phyloP scores from a whole-genome alignment of 1,140 invertebrate species.

The Hetaerina americana region DNA sequence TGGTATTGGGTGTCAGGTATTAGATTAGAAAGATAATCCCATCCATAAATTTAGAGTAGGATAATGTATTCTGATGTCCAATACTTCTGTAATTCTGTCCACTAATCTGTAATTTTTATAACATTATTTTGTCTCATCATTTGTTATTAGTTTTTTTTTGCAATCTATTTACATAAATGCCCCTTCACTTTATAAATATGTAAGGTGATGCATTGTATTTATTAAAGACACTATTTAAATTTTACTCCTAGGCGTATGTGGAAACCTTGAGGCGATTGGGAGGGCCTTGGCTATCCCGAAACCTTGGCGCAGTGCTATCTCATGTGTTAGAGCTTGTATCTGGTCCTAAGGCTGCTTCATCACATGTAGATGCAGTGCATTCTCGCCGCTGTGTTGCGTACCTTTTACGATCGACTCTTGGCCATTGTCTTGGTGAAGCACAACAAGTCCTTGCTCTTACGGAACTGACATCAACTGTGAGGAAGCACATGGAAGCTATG shows the following conservation, averaged over 20 bases:
- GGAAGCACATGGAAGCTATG: constrained; percentile 90
- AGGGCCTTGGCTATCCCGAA: constrained; percentile 84
- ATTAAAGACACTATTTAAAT: too few relatives aligned
- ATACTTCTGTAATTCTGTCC: too few relatives aligned
- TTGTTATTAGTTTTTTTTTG: too few relatives aligned
- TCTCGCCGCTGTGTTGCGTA: constrained; percentile 95
- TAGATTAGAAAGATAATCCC: too few relatives aligned
- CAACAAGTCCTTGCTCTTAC: constrained; percentile 91
- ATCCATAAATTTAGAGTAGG: too few relatives aligned
- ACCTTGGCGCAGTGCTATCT: constrained; percentile 67
- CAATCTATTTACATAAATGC: too few relatives aligned
- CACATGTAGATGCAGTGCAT: constrained; percentile 95
- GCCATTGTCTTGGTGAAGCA: constrained; percentile 89
- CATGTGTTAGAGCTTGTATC: constrained; percentile 88
- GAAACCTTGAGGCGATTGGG: constrained; percentile 88
- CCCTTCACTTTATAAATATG: too few relatives aligned
- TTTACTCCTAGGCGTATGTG: constrained; percentile 68
- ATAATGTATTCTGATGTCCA: too few relatives aligned
- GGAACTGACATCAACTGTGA: constrained; percentile 81
- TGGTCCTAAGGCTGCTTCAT: constrained; percentile 83
- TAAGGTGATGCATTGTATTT: too few relatives aligned
- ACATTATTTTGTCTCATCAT: too few relatives aligned
- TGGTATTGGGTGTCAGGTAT: too few relatives aligned
- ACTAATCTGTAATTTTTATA: too few relatives aligned
- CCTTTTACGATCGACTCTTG: constrained; percentile 80